These are phyloP conservation scores for Otis tarda DNA, from an alignment of 2,113 vertebrate species.

Conservation along the genomic window DNA sequence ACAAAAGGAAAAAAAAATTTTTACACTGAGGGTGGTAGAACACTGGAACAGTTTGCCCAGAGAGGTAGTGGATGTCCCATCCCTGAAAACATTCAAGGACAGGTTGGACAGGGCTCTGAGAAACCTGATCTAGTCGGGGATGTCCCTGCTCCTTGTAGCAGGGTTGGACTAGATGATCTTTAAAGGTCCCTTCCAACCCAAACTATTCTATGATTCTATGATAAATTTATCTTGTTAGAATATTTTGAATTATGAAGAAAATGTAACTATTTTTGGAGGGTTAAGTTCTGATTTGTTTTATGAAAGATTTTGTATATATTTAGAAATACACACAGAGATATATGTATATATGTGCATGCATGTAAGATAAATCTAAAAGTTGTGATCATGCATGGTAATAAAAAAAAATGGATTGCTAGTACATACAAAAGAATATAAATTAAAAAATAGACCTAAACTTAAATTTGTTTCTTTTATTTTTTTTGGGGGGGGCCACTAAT, in stretches of 20 bases:
- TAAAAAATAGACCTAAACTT: neutral
- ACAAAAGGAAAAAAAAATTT: no score
- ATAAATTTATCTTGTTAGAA: neutral
- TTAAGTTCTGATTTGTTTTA: neutral
- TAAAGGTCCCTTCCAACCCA: no score
- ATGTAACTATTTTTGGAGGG: neutral
- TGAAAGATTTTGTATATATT: neutral
- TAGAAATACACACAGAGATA: neutral
- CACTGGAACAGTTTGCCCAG: no score
- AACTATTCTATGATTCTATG: no score
- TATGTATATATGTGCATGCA: rapidly evolving
- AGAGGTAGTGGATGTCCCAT: no score
- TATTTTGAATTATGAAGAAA: neutral
- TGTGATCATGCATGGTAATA: neutral
- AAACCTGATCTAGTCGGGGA: no score
- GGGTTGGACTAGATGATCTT: no score
- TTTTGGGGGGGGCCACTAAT: neutral
- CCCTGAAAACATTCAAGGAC: no score
- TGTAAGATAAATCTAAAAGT: neutral
- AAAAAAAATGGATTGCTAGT: neutral
- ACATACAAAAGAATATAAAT: neutral
- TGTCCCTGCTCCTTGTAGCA: no score
- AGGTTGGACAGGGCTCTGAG: no score
- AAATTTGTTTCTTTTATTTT: neutral
- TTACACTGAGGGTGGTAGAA: no score